Evolutionary conservation across 2,113 vertebrate species (phyloP), one percentile per base, ranked within the genome.

Genomic region (Cisticola juncidis): DNA sequence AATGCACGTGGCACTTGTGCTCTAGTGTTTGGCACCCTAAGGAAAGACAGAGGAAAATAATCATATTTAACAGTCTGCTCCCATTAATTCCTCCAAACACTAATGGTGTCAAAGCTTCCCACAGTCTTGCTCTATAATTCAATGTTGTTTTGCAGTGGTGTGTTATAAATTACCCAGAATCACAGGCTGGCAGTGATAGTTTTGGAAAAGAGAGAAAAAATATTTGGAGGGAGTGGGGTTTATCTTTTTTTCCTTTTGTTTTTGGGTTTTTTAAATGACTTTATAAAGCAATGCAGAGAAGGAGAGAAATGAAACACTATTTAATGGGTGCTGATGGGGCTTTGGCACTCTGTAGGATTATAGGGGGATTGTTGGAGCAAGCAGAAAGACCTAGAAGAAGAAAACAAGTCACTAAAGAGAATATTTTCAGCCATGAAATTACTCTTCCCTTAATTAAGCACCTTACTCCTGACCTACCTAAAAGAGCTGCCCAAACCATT

Each of bases 1-100:
- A 92, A 95, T 85, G 91, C 93, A 94, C 48, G 54, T 95, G 95
- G 89, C 78, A 80, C 94, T 94, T 36, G 83, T 74, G 81, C 92
- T 93, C 20, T 26, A 29, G 90, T 69, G 95, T 76, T 89, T 22
- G 9, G 89, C 93, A 91, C 95, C 94, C 94, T 76, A 91, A 94
- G 94, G 94, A 95, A 86, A 95, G 93, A 19, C 66, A 88, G 76
- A 60, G 1, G 48, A 69, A 92, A 94, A 91, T 81, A 84, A 89
- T 89, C 61, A 33, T 18, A 69, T 94, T 89, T 82, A 95, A 79
- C 83, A 76, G 48, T 57, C 87, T 89, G 1, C 23, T 87, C 73
- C 86, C 62, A 33, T 85, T 85, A 82, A 65, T 87, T 57, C 84
- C 84, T 68, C 83, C 68, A 54, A 56, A 68, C 66, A 12, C 29